phyloP scores from a whole-genome alignment of 2,797 vertebrate species.

The Scyliorhinus canicula region DNA sequence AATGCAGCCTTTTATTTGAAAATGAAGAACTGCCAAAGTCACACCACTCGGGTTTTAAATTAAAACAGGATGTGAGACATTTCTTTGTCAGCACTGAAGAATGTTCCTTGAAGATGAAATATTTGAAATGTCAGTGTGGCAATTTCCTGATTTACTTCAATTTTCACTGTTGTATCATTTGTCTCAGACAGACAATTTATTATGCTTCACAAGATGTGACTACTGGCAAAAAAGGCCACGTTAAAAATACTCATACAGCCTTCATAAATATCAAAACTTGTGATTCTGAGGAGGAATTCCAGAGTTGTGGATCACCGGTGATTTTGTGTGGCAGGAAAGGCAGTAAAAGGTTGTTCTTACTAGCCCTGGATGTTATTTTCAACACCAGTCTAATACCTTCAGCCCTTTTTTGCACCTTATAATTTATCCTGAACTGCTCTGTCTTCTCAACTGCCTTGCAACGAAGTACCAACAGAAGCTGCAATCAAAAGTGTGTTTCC shows the following conservation, averaged over 20 bases:
- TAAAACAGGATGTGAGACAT: conserved; percentile 34
- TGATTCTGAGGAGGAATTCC: background rate
- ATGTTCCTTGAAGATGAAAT: conserved; percentile 36
- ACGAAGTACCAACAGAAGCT: background rate
- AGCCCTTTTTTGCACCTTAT: background rate
- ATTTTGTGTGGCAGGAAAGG: background rate
- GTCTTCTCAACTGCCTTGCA: background rate
- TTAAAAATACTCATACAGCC: background rate
- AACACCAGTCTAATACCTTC: background rate
- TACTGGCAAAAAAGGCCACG: conserved; percentile 2
- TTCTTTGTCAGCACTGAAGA: conserved; percentile 38
- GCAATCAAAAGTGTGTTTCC: background rate
- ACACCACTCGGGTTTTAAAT: conserved; percentile 26
- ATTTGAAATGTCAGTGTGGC: conserved; percentile 32
- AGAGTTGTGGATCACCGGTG: background rate
- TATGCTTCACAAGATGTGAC: conserved; percentile 21
- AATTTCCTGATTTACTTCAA: conserved; percentile 30
- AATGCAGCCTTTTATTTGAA: conserved; percentile 1
- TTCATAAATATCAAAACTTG: conserved; percentile 21
- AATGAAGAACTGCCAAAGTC: conserved; percentile 25
- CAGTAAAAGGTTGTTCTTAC: background rate
- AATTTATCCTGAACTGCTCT: background rate
- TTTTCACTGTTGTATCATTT: background rate
- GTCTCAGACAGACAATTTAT: background rate
- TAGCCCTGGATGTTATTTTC: background rate